Evolutionary conservation across 2,888 invertebrate species (phyloP).

Genomic region (Tetragonula carbonaria): DNA sequence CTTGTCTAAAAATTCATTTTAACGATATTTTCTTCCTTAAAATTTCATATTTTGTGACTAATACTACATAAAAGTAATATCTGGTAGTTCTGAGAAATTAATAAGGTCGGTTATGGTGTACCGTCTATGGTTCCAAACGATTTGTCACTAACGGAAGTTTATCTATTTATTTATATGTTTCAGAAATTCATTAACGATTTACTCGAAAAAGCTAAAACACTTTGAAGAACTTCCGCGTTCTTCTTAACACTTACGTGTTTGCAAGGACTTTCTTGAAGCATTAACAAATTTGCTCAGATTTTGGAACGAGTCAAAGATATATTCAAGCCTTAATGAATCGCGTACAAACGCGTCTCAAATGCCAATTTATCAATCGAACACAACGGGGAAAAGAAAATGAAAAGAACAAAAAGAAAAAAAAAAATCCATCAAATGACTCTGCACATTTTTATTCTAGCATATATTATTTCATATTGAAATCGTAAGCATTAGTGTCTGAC

Average conservation of each 20-base stretch:
- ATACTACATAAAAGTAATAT: not conserved
- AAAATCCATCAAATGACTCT: slow-evolving; percentile 60
- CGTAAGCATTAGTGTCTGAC: slow-evolving; percentile 62
- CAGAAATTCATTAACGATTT: slow-evolving; percentile 96
- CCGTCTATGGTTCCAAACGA: not conserved
- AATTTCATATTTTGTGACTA: slow-evolving; percentile 30
- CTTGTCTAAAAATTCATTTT: not conserved
- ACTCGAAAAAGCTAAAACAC: slow-evolving; percentile 94
- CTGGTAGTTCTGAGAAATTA: not conserved
- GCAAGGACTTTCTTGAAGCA: slow-evolving; percentile 58
- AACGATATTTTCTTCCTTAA: not conserved
- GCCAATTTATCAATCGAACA: slow-evolving; percentile 61
- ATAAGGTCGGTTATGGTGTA: not conserved
- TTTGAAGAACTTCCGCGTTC: slow-evolving; percentile 85
- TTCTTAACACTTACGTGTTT: slow-evolving; percentile 51
- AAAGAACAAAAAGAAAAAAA: not conserved
- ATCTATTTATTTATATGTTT: slow-evolving; percentile 77
- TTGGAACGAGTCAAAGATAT: slow-evolving; percentile 61
- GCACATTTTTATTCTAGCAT: slow-evolving; percentile 70
- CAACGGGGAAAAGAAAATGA: slow-evolving; percentile 33
- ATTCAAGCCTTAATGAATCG: slow-evolving; percentile 56
- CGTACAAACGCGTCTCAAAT: slow-evolving; percentile 33
- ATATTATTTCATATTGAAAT: slow-evolving; percentile 74
- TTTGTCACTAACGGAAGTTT: slow-evolving; percentile 35
- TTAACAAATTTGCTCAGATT: slow-evolving; percentile 76